phyloP scores from a whole-genome alignment of 2,113 vertebrate species.

The Neolamprologus ventralis region DNA sequence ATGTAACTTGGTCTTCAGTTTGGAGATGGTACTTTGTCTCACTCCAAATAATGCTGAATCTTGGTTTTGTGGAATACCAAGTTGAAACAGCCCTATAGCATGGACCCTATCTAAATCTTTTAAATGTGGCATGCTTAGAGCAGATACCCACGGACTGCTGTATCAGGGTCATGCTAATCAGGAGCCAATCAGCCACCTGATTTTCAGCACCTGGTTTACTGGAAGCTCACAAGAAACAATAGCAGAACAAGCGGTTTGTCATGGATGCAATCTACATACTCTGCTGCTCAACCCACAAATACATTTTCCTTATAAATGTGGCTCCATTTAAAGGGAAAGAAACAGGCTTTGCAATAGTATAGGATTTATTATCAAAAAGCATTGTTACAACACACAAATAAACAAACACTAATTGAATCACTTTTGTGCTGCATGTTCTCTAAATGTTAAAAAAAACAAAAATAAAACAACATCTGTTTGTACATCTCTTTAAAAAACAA shows the following conservation, averaged over 20 bases:
- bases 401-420: neutral
- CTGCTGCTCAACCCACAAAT: neutral
- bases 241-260: neutral
- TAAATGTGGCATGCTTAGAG: neutral
- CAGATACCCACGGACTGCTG: neutral
- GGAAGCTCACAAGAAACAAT: neutral
- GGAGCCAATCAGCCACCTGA: neutral
- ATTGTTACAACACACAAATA: neutral
- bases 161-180: neutral
- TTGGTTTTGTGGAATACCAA: neutral
- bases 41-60: neutral
- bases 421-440: neutral
- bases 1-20: neutral
- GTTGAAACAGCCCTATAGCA: neutral
- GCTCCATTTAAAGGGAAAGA: neutral
- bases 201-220: neutral
- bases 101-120: neutral
- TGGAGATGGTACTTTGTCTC: neutral
- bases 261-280: neutral
- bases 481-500: neutral
- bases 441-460: neutral
- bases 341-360: neutral
- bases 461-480: neutral
- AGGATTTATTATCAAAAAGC: neutral
- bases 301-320: neutral